These are phyloP conservation scores for Silurus lanzhouensis DNA, from an alignment of 2,797 vertebrate genomes.

Conservation along the genomic window DNA sequence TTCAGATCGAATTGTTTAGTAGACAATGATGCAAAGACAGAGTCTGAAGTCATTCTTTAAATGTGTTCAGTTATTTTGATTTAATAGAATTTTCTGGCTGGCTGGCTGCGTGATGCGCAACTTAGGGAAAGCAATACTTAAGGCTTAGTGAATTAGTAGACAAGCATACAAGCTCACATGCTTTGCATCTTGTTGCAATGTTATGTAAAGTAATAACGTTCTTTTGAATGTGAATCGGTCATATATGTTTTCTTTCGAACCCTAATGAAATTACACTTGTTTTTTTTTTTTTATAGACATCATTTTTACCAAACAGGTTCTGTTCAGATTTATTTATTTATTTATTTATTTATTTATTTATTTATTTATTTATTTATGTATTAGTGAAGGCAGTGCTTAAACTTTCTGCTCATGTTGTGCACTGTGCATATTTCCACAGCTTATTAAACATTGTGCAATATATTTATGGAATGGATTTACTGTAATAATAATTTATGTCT, in stretches of 20 bases:
- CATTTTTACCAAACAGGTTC: slow-evolving; percentile 28
- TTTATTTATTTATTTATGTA: too few relatives aligned
- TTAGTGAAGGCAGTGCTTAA: slow-evolving; percentile 47
- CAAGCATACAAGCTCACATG: slow-evolving; percentile 23
- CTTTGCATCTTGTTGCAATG: slow-evolving; percentile 25
- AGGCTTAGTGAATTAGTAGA: slow-evolving; percentile 31
- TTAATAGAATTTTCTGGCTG: slow-evolving; percentile 9
- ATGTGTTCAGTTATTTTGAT: neutral
- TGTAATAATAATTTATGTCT: slow-evolving; percentile 59
- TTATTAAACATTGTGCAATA: slow-evolving; percentile 58
- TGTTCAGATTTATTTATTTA: neutral
- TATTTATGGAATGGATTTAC: slow-evolving; percentile 58
- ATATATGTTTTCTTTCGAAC: slow-evolving; percentile 8
- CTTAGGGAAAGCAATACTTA: slow-evolving; percentile 49
- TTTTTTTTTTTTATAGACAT: slow-evolving; percentile 4
- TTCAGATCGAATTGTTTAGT: neutral
- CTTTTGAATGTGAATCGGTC: slow-evolving; percentile 17
- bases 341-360: too few relatives aligned
- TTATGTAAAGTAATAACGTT: slow-evolving; percentile 20
- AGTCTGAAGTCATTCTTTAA: slow-evolving; percentile 7
- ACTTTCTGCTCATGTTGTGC: slow-evolving; percentile 32
- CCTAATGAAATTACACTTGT: neutral
- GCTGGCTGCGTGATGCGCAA: slow-evolving; percentile 14
- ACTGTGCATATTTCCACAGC: slow-evolving; percentile 53
- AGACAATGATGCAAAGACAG: neutral